phyloP scores from a whole-genome alignment of 2,113 vertebrate genomes.

The Vanacampus margaritifer region DNA sequence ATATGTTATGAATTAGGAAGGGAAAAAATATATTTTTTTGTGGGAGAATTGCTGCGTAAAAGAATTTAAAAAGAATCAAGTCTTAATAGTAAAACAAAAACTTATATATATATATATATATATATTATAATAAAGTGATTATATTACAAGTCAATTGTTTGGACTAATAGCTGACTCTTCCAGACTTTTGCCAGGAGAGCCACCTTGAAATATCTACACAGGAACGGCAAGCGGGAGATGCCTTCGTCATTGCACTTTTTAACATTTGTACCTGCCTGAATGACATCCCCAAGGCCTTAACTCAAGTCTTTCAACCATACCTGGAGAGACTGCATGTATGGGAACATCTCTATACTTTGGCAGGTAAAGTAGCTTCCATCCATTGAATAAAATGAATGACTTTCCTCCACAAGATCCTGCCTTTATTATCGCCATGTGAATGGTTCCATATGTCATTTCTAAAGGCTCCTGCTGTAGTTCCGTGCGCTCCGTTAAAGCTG shows the following conservation, averaged over 20 bases:
- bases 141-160: too few relatives aligned
- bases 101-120: too few relatives aligned
- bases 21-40: too few relatives aligned
- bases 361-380: conserved; percentile 76
- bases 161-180: conserved; percentile 7
- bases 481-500: not conserved
- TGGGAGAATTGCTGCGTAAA: too few relatives aligned
- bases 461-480: not conserved
- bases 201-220: conserved; percentile 40
- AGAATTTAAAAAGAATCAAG: too few relatives aligned
- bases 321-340: conserved; percentile 83
- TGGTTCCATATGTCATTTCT: conserved; percentile 1
- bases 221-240: conserved; percentile 48
- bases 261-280: conserved; percentile 77
- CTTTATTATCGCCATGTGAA: not conserved
- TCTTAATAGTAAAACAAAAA: too few relatives aligned
- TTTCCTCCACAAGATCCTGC: not conserved
- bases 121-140: too few relatives aligned
- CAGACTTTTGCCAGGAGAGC: conserved; percentile 64
- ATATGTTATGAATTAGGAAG: too few relatives aligned
- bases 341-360: conserved; percentile 78
- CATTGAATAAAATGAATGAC: conserved; percentile 6
- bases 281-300: conserved; percentile 80
- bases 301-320: conserved; percentile 79
- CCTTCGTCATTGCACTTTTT: conserved; percentile 79